Percentiles rank a stretch among this genome's conserved stretches.
Evolutionary conservation across 2,113 vertebrate species (phyloP).

Genomic region (Gracilinanus agilis): DNA sequence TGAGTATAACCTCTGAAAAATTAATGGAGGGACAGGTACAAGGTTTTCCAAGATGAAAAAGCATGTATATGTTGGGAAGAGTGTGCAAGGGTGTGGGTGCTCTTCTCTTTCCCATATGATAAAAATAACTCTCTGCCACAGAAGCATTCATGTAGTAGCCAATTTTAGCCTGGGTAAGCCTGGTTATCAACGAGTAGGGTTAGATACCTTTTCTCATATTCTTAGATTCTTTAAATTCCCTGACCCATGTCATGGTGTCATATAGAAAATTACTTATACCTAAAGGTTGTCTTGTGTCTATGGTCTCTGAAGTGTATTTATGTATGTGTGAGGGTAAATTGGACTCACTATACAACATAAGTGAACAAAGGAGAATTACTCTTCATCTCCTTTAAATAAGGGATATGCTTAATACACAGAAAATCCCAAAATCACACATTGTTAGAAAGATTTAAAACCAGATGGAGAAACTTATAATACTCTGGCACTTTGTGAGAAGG

Average conservation of each 20-base stretch:
- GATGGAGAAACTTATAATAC: neutral
- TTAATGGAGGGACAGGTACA: neutral
- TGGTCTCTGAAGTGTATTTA: neutral
- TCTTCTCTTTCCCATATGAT: neutral
- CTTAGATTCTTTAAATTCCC: neutral
- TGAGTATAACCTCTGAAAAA: neutral
- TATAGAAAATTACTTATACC: neutral
- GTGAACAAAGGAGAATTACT: neutral
- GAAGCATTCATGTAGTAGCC: neutral
- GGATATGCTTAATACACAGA: neutral
- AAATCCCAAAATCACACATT: neutral
- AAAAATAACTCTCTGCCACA: neutral
- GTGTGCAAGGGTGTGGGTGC: neutral
- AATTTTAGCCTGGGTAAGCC: neutral
- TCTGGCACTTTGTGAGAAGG: neutral
- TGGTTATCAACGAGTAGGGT: neutral
- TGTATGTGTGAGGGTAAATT: neutral
- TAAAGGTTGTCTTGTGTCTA: neutral
- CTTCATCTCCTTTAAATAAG: neutral
- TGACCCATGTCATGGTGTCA: neutral
- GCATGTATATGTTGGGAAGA: neutral
- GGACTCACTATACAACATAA: neutral
- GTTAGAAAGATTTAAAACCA: neutral
- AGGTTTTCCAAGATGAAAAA: neutral
- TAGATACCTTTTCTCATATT: neutral